These are phyloP conservation scores for Pardosa pseudoannulata DNA, from an alignment of 2,888 invertebrate genomes.

Conservation along the genomic window DNA sequence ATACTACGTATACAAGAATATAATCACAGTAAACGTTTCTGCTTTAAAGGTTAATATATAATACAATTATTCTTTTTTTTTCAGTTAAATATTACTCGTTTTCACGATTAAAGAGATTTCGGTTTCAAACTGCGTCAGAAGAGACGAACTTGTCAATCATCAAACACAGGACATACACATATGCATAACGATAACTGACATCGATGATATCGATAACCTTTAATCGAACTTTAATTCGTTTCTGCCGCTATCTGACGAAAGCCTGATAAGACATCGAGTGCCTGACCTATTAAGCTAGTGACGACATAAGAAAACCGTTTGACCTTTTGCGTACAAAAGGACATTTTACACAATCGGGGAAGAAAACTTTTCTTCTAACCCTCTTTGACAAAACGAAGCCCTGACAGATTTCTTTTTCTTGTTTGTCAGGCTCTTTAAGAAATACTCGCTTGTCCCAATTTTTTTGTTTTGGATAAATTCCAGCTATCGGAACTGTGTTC, in stretches of 20 bases:
- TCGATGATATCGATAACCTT: conserved; percentile 28
- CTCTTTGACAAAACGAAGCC: background rate
- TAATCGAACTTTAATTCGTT: conserved; percentile 18
- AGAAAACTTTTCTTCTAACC: background rate
- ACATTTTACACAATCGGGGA: conserved; percentile 7
- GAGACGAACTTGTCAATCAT: background rate
- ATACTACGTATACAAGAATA: no score
- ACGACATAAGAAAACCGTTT: conserved; percentile 27
- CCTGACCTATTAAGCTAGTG: conserved; percentile 31
- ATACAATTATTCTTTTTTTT: no score
- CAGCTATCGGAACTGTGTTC: background rate
- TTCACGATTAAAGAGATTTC: no score
- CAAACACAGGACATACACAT: background rate
- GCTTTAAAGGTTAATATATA: no score
- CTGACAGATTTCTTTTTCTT: background rate
- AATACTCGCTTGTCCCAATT: background rate
- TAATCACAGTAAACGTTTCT: no score
- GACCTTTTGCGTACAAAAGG: conserved; percentile 15
- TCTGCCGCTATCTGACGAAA: conserved; percentile 9
- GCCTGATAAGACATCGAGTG: conserved; percentile 24
- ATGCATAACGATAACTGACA: conserved; percentile 16
- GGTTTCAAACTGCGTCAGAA: no score
- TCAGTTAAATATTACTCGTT: no score
- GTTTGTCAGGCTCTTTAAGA: background rate
- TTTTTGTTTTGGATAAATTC: background rate